phyloP scores from a whole-genome alignment of 2,888 invertebrate genomes.

The Philopedon plagiatum region DNA sequence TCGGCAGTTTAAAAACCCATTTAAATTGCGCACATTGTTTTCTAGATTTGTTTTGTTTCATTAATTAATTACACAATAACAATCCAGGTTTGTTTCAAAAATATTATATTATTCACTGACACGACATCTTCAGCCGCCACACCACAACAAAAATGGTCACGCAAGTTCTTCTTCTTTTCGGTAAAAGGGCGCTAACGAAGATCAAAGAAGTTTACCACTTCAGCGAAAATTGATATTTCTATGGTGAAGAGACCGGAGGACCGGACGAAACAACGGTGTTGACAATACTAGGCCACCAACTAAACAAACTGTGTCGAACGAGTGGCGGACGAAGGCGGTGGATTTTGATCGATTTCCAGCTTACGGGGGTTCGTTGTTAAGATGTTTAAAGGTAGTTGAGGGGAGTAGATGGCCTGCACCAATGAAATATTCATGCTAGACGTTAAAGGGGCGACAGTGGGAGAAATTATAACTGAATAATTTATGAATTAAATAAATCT shows the following conservation, averaged over 20 bases:
- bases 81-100: not conserved
- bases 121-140: not conserved
- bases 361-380: not conserved
- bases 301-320: constrained; percentile 9
- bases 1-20: constrained; percentile 4
- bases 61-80: not conserved
- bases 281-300: constrained; percentile 22
- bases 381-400: not conserved
- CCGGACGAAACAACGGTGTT: not conserved
- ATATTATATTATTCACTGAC: not conserved
- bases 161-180: not conserved
- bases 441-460: too few species aligned
- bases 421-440: not conserved
- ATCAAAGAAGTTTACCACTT: not conserved
- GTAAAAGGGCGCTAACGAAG: not conserved
- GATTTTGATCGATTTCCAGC: constrained; percentile 3
- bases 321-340: constrained; percentile 15
- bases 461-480: too few species aligned
- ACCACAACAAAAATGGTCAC: constrained; percentile 1
- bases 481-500: too few species aligned
- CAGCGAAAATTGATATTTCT: not conserved
- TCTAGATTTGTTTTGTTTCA: not conserved
- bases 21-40: constrained; percentile 16
- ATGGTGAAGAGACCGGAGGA: not conserved
- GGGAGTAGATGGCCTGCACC: not conserved